Percentiles rank a stretch among this genome's conserved stretches.
These are phyloP conservation scores for Strix occidentalis DNA, from an alignment of 2,797 vertebrate genomes.

Conservation along the genomic window DNA sequence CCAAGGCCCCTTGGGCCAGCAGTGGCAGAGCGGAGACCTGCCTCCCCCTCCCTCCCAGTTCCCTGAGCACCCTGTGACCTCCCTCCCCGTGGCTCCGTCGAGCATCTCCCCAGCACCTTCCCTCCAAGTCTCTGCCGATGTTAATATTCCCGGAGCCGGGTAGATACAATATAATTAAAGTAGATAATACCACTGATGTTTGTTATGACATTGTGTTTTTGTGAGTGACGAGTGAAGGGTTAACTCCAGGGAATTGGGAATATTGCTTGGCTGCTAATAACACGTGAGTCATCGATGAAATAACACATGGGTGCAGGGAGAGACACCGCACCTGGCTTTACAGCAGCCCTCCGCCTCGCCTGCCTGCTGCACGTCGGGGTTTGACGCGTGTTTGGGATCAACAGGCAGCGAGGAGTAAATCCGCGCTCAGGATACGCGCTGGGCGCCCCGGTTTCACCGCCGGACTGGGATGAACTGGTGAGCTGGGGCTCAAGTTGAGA, in stretches of 20 bases:
- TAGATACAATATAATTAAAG: constrained; percentile 40
- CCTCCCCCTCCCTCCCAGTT: background rate
- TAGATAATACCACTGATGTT: constrained; percentile 17
- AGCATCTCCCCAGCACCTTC: background rate
- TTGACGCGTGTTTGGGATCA: background rate
- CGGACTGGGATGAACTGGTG: background rate
- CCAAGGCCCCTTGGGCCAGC: background rate
- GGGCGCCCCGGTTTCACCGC: background rate
- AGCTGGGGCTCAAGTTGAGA: background rate
- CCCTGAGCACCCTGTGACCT: background rate
- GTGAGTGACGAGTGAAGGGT: constrained; percentile 55
- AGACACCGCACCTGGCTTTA: constrained; percentile 17
- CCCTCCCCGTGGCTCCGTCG: rapidly evolving
- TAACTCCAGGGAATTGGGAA: constrained; percentile 63
- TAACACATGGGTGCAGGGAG: constrained; percentile 45
- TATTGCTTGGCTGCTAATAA: constrained; percentile 54
- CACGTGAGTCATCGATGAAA: constrained; percentile 59
- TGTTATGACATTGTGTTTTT: constrained; percentile 51
- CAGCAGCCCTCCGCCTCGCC: background rate
- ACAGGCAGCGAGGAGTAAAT: background rate
- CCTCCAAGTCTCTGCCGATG: background rate
- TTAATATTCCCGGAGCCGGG: background rate
- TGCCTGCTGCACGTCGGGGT: background rate
- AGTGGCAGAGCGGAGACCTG: background rate
- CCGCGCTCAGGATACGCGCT: rapidly evolving